phyloP scores from a whole-genome alignment of 2,113 vertebrate genomes.

The Pitta sordida region DNA sequence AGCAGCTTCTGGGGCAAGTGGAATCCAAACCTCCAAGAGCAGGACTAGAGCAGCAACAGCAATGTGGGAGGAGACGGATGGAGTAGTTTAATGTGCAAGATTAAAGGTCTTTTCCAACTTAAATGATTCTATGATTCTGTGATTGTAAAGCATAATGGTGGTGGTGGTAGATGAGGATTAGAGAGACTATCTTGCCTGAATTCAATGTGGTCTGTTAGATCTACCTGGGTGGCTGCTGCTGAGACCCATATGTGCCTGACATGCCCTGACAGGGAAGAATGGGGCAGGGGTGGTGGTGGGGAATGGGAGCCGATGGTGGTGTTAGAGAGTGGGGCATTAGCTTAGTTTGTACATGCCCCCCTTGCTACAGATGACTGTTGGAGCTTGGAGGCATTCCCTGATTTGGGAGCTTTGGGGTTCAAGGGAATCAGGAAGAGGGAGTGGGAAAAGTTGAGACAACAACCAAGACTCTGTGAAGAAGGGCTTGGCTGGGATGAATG shows the following conservation, averaged over 20 bases:
- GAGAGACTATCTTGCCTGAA: not conserved
- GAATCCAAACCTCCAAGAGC: not conserved
- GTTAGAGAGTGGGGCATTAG: not conserved
- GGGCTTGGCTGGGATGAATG: not conserved
- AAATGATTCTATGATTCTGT: no score
- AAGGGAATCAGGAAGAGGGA: not conserved
- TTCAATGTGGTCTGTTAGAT: not conserved
- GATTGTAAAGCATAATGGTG: no score
- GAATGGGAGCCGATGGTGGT: not conserved
- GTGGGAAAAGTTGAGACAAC: not conserved
- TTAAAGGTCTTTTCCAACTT: no score
- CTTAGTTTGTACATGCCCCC: not conserved
- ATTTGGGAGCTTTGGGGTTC: not conserved
- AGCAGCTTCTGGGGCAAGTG: accelerated
- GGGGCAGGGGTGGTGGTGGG: accelerated
- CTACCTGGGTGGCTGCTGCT: not conserved
- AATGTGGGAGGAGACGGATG: not conserved
- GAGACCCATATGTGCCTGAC: not conserved
- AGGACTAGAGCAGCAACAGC: not conserved
- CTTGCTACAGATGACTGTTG: not conserved
- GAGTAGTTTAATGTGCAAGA: not conserved
- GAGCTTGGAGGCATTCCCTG: not conserved
- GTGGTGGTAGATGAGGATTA: not conserved
- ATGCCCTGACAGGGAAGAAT: not conserved
- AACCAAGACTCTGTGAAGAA: not conserved